Evolutionary conservation across 2,888 invertebrate species (phyloP).

Genomic region (Amaurobius ferox): DNA sequence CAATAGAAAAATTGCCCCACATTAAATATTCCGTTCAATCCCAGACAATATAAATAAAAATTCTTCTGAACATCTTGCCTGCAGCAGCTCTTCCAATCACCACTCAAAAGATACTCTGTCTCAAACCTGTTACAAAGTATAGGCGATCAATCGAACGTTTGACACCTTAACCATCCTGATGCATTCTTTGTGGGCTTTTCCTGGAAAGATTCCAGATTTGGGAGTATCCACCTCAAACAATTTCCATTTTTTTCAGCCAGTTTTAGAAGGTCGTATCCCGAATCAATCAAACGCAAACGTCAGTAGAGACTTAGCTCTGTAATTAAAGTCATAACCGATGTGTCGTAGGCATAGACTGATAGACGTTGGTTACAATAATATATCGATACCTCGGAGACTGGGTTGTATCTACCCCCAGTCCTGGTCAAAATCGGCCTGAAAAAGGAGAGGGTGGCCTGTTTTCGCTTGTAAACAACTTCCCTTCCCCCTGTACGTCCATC

Average conservation of each 20-base stretch:
- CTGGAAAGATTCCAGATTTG: constrained; percentile 69
- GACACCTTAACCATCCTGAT: constrained; percentile 3
- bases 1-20: too few species aligned
- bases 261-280: constrained; percentile 57
- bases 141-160: neutral
- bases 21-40: too few species aligned
- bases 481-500: constrained; percentile 7
- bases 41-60: too few species aligned
- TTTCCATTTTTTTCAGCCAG: neutral
- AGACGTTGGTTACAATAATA: constrained; percentile 44
- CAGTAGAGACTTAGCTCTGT: constrained; percentile 43
- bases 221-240: constrained; percentile 43
- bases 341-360: constrained; percentile 54
- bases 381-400: constrained; percentile 21
- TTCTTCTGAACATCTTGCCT: too few species aligned
- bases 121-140: neutral
- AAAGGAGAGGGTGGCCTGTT: constrained; percentile 38
- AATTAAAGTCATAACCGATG: constrained; percentile 67
- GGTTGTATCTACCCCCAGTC: neutral
- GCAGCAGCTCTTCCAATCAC: too few species aligned
- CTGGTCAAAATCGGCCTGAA: neutral
- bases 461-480: constrained; percentile 54
- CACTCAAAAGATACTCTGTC: neutral
- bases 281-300: constrained; percentile 60
- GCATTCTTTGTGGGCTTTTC: constrained; percentile 23